A percentile compares a stretch with the other conserved stretches of the same genome.
These are phyloP conservation scores for Eretmocerus hayati DNA, from an alignment of 2,888 invertebrate genomes.

Conservation along the genomic window DNA sequence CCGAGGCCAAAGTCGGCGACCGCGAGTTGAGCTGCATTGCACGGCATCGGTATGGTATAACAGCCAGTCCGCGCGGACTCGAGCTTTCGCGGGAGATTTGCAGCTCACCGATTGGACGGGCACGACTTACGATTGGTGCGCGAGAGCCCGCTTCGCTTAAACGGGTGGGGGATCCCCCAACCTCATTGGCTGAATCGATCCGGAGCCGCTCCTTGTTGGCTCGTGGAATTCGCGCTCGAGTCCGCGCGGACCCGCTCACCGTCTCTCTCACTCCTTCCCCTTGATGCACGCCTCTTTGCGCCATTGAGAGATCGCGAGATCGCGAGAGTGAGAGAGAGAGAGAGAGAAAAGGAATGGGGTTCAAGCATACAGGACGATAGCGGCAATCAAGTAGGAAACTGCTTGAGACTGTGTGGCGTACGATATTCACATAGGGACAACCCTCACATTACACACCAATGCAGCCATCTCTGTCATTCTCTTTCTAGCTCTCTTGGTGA, in stretches of 20 bases:
- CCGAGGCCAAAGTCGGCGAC: conserved; percentile 12
- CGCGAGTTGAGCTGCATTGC: neutral
- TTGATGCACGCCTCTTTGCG: conserved; percentile 14
- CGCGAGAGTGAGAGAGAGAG: conserved; percentile 7
- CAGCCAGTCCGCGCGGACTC: conserved; percentile 39
- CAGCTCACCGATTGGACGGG: conserved; percentile 29
- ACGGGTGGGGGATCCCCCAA: conserved; percentile 12
- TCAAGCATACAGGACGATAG: conserved; percentile 39
- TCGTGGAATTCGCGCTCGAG: conserved; percentile 6
- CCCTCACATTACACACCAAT: conserved; percentile 29
- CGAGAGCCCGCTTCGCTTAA: neutral
- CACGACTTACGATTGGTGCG: conserved; percentile 25
- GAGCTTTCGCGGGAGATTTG: no score
- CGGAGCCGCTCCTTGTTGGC: conserved; percentile 7
- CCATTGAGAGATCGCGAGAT: conserved; percentile 9
- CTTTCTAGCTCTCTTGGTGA: conserved; percentile 7
- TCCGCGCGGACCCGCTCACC: conserved; percentile 38
- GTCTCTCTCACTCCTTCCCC: conserved; percentile 4
- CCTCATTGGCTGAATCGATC: conserved; percentile 20
- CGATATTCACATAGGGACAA: conserved; percentile 44
- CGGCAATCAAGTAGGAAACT: conserved; percentile 49
- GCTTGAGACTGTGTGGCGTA: conserved; percentile 45
- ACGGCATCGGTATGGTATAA: conserved; percentile 11
- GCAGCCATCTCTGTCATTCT: conserved; percentile 13
- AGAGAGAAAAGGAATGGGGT: conserved; percentile 1